Evolutionary conservation across 2,888 invertebrate species (phyloP), one percentile per base, ranked within the genome.

Genomic region (Julus scandinavius): DNA sequence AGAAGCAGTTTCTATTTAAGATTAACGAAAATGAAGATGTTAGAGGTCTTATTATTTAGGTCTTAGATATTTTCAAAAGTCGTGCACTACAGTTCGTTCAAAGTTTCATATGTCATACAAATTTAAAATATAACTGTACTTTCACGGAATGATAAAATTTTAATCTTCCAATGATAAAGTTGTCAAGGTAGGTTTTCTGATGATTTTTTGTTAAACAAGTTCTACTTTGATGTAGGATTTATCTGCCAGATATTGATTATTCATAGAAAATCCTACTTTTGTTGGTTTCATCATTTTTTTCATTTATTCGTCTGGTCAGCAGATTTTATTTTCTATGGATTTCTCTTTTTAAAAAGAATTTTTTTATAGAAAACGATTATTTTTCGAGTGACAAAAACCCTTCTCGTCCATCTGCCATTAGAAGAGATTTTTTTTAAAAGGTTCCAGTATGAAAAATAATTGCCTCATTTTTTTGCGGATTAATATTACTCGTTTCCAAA

Each of bases 391-490:
- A 58, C 58, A 58, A 5, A 29, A 17, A 58, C 58, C 58, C n/a
- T 58, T 58, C 58, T 58, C 58, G 58, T 5, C 58, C 58, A 58
- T 58, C 58, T 58, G 58, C 58, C 17, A 58, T 58, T 58, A 58
- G 58, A 58, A 58, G 58, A 15, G 58, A 45, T n/a, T 58, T 58
- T 58, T 58, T n/a, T 17, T 58, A 58, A 58, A 58, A 58, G 58
- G 58, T 5, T 58, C 58, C 17, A 17, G 58, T 58, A 58, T 58
- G 58, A 58, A 58, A 58, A 58, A 58, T 58, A 58, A 58, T 58
- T 58, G 58, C 58, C 58, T 58, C n/a, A 58, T 58, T 58, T 58
- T 58, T 58, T 58, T 58, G 58, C 58, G 58, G 58, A 58, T 58
- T 58, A 58, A 58, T 58, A 58, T n/a, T n/a, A 58, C 17, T 1